Base-by-base conservation (phyloP, 1,140 invertebrate genomes). In the Drosophila pruinosa region DNA sequence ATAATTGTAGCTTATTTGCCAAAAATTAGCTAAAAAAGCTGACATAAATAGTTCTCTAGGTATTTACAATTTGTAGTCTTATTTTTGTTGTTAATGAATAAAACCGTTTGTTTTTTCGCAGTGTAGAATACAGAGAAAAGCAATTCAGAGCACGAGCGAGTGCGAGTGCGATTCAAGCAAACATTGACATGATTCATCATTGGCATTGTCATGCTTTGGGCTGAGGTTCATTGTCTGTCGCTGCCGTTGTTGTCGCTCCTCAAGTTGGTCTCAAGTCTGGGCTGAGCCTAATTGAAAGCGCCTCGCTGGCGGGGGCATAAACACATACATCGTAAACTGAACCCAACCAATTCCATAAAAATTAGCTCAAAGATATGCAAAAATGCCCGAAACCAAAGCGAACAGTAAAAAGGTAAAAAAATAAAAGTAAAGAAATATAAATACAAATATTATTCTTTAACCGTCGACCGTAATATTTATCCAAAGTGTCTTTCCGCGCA, bases 331-430 rank as follows among this genome's bases (percentile, higher is more conserved):
- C 26, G 47, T 50, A 31, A 43, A 26, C 45, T 28, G 28, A 36
- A 31, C 58, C 26, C 58, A 70, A 70, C 65, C 72, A 53, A 63
- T 74, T 74, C 65, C 52, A 68, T 67, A 71, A 71, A 74, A 74
- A 74, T 74, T 74, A 74, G 72, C 72, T 71, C 72, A 74, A 64
- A 63, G 26, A 74, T 70, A 74, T 74, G 72, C 72, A 71, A 64
- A 74, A 59, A 56, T 54, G 65, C 56, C 34, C 53, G 47, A 69
- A 62, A n/a, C n/a, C n/a, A n/a, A n/a, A n/a, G n/a, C n/a, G n/a
- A n/a, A n/a, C n/a, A 58, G 56, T 24, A 14, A 45, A 57, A 21
- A 50, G 47, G 14, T n/a, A 12, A 47, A 72, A 72, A 48, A 62
- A 69, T 10, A 43, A 21, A 43, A 24, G 12, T 1, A 24, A 47